Evolutionary conservation across 92 coral and sea anemone genomes (phyloP).

Genomic region (Phenganax stokvisi): DNA sequence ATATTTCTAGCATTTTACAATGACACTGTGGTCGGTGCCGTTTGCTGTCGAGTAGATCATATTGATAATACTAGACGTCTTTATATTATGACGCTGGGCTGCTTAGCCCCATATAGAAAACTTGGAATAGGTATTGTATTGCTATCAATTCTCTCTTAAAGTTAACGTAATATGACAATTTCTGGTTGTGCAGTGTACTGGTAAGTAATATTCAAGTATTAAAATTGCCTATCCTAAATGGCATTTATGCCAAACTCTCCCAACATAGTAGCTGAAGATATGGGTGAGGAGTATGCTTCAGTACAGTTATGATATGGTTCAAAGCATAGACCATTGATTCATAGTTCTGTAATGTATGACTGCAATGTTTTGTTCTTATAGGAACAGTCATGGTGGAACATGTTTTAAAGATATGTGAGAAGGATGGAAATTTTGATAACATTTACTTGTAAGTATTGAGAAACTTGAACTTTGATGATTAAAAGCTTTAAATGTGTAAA

Average conservation of each 20-base stretch:
- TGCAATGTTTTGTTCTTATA: conserved; percentile 20
- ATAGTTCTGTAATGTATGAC: no score
- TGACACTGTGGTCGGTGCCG: conserved; percentile 98
- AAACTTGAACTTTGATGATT: neutral
- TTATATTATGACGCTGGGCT: conserved; percentile 92
- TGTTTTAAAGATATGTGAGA: conserved; percentile 92
- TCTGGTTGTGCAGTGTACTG: no score
- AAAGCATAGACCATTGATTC: no score
- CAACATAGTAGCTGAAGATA: no score
- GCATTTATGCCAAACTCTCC: no score
- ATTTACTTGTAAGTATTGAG: conserved; percentile 73
- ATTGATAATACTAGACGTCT: conserved; percentile 83
- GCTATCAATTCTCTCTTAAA: neutral
- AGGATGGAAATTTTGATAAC: conserved; percentile 97
- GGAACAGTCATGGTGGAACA: conserved; percentile 93
- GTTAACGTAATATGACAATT: neutral
- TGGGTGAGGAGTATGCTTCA: no score
- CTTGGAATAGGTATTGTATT: conserved; percentile 74
- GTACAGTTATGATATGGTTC: no score
- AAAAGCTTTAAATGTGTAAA: neutral
- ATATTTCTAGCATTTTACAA: conserved; percentile 74
- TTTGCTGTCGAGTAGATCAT: conserved; percentile 96
- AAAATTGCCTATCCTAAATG: no score
- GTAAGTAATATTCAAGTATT: no score
- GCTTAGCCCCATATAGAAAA: conserved; percentile 96